Percentiles rank a stretch among this genome's conserved stretches.
These are phyloP conservation scores for Glaucomys volans DNA, from an alignment of 2,113 vertebrate species.

Conservation along the genomic window DNA sequence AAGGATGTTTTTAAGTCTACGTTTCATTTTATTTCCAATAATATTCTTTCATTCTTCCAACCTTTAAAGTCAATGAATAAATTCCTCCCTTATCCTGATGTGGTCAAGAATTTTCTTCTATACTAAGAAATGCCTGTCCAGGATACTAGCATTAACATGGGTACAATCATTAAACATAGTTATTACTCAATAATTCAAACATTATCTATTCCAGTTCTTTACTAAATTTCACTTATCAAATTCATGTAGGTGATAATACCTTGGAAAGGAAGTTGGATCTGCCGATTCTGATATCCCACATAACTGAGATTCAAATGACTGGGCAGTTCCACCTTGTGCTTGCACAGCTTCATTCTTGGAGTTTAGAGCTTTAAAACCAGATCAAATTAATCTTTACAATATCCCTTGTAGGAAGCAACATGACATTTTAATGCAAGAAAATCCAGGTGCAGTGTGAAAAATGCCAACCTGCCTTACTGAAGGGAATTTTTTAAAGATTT, in stretches of 20 bases:
- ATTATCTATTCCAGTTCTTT: neutral
- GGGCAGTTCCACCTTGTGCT: neutral
- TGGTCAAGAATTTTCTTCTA: constrained; percentile 7
- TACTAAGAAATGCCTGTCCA: neutral
- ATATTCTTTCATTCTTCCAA: neutral
- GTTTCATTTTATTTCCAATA: neutral
- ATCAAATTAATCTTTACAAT: constrained; percentile 63
- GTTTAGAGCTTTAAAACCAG: constrained; percentile 13
- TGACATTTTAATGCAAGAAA: constrained; percentile 71
- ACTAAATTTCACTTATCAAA: neutral
- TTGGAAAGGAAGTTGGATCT: neutral
- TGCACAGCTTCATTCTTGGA: neutral
- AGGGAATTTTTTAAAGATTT: constrained; percentile 55
- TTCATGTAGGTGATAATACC: neutral
- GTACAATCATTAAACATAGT: neutral
- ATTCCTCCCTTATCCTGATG: neutral
- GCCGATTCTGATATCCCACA: neutral
- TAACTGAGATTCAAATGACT: neutral
- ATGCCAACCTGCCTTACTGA: constrained; percentile 30
- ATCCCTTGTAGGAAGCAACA: constrained; percentile 62
- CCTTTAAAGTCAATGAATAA: constrained; percentile 26
- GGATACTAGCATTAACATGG: neutral
- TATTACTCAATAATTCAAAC: constrained; percentile 22
- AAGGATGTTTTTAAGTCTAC: neutral
- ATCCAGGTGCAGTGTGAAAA: constrained; percentile 65